Evolutionary conservation across 2,888 invertebrate species (phyloP).

Genomic region (Oligia latruncula): DNA sequence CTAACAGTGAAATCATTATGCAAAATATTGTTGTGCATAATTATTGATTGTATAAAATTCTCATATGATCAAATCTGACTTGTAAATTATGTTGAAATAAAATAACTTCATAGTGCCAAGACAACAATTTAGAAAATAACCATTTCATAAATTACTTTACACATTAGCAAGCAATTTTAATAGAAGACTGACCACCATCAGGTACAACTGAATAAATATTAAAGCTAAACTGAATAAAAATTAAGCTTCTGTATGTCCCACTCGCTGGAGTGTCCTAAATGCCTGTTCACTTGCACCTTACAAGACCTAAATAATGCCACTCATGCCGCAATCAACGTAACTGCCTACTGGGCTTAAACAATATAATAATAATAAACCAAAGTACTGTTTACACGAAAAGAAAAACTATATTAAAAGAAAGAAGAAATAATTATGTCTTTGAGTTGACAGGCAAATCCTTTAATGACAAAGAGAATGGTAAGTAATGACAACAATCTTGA

Average conservation of each 20-base stretch:
- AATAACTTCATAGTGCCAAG: not conserved
- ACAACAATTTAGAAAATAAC: not conserved
- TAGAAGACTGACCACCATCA: not conserved
- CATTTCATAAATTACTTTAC: not conserved
- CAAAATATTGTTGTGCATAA: not conserved
- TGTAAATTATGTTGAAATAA: not conserved
- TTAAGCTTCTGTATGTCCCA: not conserved
- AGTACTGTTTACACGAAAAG: accelerated
- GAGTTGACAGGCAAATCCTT: not conserved
- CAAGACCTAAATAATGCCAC: not conserved
- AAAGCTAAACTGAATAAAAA: not conserved
- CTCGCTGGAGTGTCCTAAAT: not conserved
- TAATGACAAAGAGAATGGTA: conserved; percentile 2
- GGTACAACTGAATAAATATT: not conserved
- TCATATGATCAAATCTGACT: not conserved
- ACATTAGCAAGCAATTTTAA: not conserved
- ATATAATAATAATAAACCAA: not conserved
- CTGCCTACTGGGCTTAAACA: not conserved
- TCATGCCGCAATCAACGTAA: not conserved
- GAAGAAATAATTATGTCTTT: not conserved
- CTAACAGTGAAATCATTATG: not conserved
- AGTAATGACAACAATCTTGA: not conserved
- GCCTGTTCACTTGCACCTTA: not conserved
- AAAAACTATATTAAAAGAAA: not conserved
- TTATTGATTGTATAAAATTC: not conserved